Conservation (phyloP, 2,888 invertebrate genomes). For the Mesorhabditis spiculigera region DNA sequence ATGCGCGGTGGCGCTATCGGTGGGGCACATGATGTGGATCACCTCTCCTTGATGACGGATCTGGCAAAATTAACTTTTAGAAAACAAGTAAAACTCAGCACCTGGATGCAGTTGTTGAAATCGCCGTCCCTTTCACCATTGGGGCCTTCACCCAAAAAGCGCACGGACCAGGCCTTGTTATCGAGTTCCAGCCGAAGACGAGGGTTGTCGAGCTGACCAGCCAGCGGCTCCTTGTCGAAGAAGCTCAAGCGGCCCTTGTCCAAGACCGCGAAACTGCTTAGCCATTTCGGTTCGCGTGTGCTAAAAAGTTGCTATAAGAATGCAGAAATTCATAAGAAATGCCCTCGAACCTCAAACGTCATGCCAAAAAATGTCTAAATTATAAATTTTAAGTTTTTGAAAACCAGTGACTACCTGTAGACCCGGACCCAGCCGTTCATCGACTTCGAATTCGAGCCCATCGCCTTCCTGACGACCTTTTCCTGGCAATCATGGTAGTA, state of each 20-base stretch:
- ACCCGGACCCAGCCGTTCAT: conserved; percentile 13
- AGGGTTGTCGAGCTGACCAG: neutral
- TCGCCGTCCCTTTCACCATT: neutral
- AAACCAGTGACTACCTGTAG: neutral
- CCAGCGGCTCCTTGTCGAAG: neutral
- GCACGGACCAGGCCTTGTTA: neutral
- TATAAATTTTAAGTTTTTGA: neutral
- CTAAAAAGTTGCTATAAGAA: neutral
- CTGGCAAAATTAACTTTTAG: neutral
- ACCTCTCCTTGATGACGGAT: neutral
- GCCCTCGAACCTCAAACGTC: too few relatives aligned
- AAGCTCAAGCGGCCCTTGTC: neutral
- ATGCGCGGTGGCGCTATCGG: neutral
- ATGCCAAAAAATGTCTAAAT: neutral
- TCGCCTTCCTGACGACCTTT: conserved; percentile 15
- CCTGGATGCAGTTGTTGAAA: neutral
- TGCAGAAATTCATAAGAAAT: neutral
- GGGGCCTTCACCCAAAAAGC: neutral
- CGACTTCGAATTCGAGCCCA: neutral
- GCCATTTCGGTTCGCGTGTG: neutral
- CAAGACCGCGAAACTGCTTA: neutral
- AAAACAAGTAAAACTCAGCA: neutral
- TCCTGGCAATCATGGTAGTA: conserved; percentile 14
- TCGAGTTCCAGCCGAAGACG: neutral
- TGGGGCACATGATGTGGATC: neutral